Evolutionary conservation across 2,888 invertebrate species (phyloP).

Genomic region (Diarsia dahlii): DNA sequence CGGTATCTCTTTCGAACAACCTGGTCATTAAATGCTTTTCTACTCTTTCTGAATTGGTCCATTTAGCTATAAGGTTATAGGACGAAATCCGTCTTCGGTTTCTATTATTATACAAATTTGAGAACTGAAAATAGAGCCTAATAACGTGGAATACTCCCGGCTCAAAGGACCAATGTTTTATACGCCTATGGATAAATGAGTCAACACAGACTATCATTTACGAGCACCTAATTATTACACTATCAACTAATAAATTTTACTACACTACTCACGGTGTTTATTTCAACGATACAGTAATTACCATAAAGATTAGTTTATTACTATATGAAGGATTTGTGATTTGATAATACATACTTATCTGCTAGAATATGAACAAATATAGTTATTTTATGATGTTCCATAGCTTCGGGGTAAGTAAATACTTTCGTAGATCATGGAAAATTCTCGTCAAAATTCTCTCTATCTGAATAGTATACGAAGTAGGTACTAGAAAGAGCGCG

Average conservation of each 20-base stretch:
- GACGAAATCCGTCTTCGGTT: neutral
- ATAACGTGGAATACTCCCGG: neutral
- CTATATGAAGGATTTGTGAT: constrained; percentile 45
- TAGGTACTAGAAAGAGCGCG: too few relatives aligned
- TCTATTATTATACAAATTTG: neutral
- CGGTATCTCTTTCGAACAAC: too few relatives aligned
- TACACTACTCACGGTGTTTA: constrained; percentile 12
- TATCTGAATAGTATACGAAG: too few relatives aligned
- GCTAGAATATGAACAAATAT: constrained; percentile 22
- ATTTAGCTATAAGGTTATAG: too few relatives aligned
- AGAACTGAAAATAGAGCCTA: too few relatives aligned
- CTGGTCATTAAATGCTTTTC: too few relatives aligned
- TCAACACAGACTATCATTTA: constrained; percentile 4
- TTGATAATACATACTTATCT: constrained; percentile 49
- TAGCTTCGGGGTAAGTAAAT: constrained; percentile 3
- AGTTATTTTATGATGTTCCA: constrained; percentile 12
- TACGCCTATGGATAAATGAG: neutral
- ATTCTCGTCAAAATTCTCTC: constrained; percentile 8
- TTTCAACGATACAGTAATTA: constrained; percentile 36
- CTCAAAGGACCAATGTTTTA: constrained; percentile 12
- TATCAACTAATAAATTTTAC: constrained; percentile 28
- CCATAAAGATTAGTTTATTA: constrained; percentile 44
- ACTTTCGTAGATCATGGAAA: constrained; percentile 33
- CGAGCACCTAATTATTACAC: constrained; percentile 9
- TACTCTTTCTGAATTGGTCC: too few relatives aligned